A percentile compares a stretch with the other conserved stretches of the same genome.
Evolutionary conservation across 2,797 vertebrate genomes (phyloP).

Genomic region (Rhynchonycteris naso): DNA sequence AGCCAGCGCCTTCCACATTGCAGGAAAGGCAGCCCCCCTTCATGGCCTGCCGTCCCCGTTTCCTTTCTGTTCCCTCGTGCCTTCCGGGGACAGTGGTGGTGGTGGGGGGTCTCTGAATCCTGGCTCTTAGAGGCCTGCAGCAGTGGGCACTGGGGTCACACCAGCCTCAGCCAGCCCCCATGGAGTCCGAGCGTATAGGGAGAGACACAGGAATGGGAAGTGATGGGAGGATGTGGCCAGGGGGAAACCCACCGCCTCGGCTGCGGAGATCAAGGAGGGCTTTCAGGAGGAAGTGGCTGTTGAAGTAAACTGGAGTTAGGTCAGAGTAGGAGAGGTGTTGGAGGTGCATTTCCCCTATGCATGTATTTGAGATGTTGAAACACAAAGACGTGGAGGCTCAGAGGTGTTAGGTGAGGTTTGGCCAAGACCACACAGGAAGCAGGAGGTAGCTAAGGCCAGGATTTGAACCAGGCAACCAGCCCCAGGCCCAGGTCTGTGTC

Average conservation of each 20-base stretch:
- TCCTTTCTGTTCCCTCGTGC: background rate
- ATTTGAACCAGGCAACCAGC: background rate
- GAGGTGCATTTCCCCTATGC: background rate
- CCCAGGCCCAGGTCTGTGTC: background rate
- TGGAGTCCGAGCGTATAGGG: fast-evolving
- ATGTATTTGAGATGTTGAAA: background rate
- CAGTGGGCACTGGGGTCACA: fast-evolving
- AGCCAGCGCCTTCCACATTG: slow-evolving; percentile 33
- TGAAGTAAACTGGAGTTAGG: background rate
- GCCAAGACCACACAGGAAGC: background rate
- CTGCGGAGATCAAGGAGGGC: background rate
- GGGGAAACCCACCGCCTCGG: background rate
- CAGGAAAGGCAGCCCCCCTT: slow-evolving; percentile 24
- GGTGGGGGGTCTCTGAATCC: fast-evolving
- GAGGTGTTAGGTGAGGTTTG: background rate
- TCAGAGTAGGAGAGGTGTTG: background rate
- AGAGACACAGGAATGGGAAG: background rate
- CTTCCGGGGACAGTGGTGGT: background rate
- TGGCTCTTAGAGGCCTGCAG: background rate
- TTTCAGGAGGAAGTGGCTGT: background rate
- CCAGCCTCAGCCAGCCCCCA: background rate
- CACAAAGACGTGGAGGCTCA: background rate
- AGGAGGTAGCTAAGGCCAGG: background rate
- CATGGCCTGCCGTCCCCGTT: background rate
- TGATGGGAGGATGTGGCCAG: background rate